Evolutionary conservation across 2,888 invertebrate genomes (phyloP).

Genomic region (Pyrocoelia pectoralis): DNA sequence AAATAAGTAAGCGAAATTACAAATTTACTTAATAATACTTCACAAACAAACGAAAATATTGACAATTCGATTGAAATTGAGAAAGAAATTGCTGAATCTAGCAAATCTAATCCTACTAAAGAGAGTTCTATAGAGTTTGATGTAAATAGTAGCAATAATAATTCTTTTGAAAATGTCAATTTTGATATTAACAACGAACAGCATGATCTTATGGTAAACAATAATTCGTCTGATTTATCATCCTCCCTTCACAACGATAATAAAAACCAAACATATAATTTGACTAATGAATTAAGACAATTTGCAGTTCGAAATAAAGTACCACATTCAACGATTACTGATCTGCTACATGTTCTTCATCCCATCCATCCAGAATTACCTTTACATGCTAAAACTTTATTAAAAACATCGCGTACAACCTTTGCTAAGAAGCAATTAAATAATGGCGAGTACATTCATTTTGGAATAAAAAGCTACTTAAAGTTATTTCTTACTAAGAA

Average conservation of each 20-base stretch:
- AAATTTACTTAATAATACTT: not conserved
- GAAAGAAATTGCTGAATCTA: not conserved
- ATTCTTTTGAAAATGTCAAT: not conserved
- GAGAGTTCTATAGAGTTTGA: too few relatives aligned
- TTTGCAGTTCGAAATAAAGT: not conserved
- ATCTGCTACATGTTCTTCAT: slow-evolving; percentile 16
- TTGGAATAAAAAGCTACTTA: too few relatives aligned
- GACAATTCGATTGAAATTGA: not conserved
- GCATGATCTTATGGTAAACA: too few relatives aligned
- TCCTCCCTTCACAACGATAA: too few relatives aligned
- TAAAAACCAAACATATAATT: too few relatives aligned
- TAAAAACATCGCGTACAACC: slow-evolving; percentile 14
- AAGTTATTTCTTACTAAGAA: too few relatives aligned
- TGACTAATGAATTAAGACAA: not conserved
- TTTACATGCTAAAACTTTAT: slow-evolving; percentile 35
- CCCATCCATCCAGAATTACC: slow-evolving; percentile 34
- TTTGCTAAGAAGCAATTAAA: too few relatives aligned
- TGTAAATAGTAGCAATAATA: not conserved
- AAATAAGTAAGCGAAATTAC: too few relatives aligned
- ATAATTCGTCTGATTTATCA: too few relatives aligned
- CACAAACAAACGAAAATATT: not conserved
- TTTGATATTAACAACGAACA: too few relatives aligned
- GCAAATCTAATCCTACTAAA: not conserved
- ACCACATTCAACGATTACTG: not conserved
- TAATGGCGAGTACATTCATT: too few relatives aligned